phyloP scores from a whole-genome alignment of 1,140 invertebrate species.

The Zaprionus gabonicus region DNA sequence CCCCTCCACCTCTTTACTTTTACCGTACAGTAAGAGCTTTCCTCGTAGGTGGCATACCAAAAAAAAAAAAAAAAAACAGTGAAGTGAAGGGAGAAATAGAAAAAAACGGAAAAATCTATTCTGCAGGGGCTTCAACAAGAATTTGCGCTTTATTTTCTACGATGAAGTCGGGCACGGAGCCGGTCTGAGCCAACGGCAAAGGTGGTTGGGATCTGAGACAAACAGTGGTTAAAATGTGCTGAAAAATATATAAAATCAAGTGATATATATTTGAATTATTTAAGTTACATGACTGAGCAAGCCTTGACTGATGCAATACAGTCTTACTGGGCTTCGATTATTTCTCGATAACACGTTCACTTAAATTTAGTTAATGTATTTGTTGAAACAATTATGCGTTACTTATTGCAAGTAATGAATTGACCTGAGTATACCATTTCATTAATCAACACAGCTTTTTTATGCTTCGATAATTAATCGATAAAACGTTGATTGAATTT shows the following conservation, averaged over 20 bases:
- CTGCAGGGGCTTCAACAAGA: constrained; percentile 69
- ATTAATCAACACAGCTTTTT: no score
- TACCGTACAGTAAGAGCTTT: constrained; percentile 12
- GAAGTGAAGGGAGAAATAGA: constrained; percentile 15
- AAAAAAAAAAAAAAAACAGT: constrained; percentile 42
- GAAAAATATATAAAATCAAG: not conserved
- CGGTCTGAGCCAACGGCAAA: constrained; percentile 26
- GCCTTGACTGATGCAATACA: no score
- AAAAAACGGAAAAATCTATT: constrained; percentile 46
- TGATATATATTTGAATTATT: no score
- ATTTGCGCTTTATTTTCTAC: constrained; percentile 70
- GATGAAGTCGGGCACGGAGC: constrained; percentile 47
- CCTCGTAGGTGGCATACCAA: constrained; percentile 34
- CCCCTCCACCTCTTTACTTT: not conserved
- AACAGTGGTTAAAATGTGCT: constrained; percentile 13
- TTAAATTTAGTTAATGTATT: no score
- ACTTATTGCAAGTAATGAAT: no score
- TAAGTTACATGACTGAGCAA: no score
- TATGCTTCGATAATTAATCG: no score
- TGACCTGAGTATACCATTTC: no score
- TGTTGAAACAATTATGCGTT: no score
- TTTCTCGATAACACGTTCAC: no score
- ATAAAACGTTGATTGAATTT: no score
- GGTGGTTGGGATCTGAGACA: constrained; percentile 31
- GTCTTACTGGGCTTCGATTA: no score